Conservation (phyloP, 2,888 invertebrate genomes). For the Callyntrura sp. region DNA sequence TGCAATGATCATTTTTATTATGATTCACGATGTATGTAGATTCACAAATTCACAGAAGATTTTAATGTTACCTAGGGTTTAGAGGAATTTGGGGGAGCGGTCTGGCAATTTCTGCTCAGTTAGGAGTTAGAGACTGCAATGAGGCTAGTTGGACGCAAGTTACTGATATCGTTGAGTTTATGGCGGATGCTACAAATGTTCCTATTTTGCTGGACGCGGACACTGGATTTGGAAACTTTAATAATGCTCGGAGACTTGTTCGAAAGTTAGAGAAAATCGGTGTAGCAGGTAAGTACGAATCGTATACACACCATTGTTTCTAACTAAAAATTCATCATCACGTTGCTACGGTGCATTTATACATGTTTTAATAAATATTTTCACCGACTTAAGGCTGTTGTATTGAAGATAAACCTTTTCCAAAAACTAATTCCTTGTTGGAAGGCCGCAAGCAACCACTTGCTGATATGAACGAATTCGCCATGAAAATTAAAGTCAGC, state of each 20-base stretch:
- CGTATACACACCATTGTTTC: no score
- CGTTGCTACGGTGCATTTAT: background rate
- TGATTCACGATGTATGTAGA: no score
- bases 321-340: background rate
- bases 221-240: conserved; percentile 86
- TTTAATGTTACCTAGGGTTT: conserved; percentile 82
- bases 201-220: conserved; percentile 86
- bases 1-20: background rate
- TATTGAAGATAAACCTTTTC: conserved; percentile 86
- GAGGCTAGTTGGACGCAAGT: conserved; percentile 86
- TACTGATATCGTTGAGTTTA: conserved; percentile 86
- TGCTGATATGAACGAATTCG: conserved; percentile 86
- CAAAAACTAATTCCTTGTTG: conserved; percentile 86
- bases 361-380: background rate
- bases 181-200: conserved; percentile 86
- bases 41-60: background rate
- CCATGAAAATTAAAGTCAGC: conserved; percentile 85
- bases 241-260: conserved; percentile 86
- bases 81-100: conserved; percentile 86
- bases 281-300: conserved; percentile 85
- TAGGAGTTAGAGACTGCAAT: conserved; percentile 86
- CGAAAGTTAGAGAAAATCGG: conserved; percentile 86
- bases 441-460: conserved; percentile 85
- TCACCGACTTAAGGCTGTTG: conserved; percentile 85
- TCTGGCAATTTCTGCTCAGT: conserved; percentile 85